Evolutionary conservation across 2,113 vertebrate genomes (phyloP).

Genomic region (Oncorhynchus keta): DNA sequence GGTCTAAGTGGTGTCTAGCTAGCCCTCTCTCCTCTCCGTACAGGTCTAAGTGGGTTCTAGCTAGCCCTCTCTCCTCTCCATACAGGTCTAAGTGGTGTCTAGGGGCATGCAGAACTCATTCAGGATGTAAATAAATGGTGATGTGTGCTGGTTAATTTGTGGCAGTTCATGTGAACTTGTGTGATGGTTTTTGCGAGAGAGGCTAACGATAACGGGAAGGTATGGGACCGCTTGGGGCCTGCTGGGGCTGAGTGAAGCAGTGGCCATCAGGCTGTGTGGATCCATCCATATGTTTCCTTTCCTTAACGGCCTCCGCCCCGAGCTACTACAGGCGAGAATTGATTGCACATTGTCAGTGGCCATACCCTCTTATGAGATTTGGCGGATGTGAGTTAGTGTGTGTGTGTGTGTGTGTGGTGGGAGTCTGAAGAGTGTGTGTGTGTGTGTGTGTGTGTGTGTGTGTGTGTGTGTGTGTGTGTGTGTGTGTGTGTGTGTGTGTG

Average conservation of each 20-base stretch:
- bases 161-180: constrained; percentile 36
- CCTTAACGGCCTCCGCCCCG: constrained; percentile 54
- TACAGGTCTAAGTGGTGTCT: constrained; percentile 6
- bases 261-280: background rate
- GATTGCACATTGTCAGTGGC: constrained; percentile 49
- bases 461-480: background rate
- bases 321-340: constrained; percentile 43
- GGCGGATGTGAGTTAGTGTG: constrained; percentile 16
- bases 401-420: constrained; percentile 1
- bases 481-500: background rate
- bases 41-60: too few species aligned
- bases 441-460: too few species aligned
- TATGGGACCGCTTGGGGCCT: background rate
- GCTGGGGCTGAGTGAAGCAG: background rate
- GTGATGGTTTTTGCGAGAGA: constrained; percentile 20
- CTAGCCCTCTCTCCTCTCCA: background rate
- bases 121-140: constrained; percentile 7
- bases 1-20: too few species aligned
- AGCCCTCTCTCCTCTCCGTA: too few species aligned
- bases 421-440: constrained; percentile 7
- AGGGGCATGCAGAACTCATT: constrained; percentile 7
- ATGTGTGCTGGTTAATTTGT: constrained; percentile 47
- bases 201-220: background rate
- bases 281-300: constrained; percentile 14
- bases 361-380: constrained; percentile 41